Evolutionary conservation across 2,888 invertebrate species (phyloP).

Genomic region (Empis stercorea): DNA sequence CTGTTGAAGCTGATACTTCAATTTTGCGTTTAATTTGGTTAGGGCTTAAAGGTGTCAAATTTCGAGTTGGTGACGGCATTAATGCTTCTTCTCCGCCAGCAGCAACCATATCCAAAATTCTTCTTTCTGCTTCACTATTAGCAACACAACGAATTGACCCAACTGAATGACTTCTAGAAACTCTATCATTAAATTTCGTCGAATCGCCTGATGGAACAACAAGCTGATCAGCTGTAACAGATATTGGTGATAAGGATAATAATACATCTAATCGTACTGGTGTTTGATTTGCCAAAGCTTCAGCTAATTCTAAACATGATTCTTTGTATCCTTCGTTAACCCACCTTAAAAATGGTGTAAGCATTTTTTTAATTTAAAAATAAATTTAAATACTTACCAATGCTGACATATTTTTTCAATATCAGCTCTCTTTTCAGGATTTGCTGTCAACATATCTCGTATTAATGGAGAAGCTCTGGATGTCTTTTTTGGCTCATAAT

Average conservation of each 20-base stretch:
- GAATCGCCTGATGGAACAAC: slow-evolving; percentile 48
- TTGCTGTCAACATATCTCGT: slow-evolving; percentile 86
- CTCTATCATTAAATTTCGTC: slow-evolving; percentile 39
- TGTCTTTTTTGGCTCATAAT: slow-evolving; percentile 89
- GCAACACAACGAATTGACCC: slow-evolving; percentile 62
- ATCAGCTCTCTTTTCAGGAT: slow-evolving; percentile 76
- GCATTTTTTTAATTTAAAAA: no score
- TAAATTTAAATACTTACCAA: slow-evolving; percentile 60
- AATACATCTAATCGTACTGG: slow-evolving; percentile 79
- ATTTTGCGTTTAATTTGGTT: slow-evolving; percentile 60
- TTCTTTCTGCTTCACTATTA: slow-evolving; percentile 54
- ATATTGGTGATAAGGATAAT: slow-evolving; percentile 71
- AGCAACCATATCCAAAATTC: slow-evolving; percentile 59
- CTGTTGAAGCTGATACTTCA: slow-evolving; percentile 62
- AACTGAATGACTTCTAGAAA: slow-evolving; percentile 53
- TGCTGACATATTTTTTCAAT: slow-evolving; percentile 91
- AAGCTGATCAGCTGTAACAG: slow-evolving; percentile 59
- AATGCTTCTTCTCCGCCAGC: slow-evolving; percentile 39
- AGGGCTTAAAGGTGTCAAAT: slow-evolving; percentile 38
- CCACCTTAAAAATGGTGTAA: slow-evolving; percentile 62
- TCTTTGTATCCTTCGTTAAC: slow-evolving; percentile 76
- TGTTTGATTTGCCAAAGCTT: slow-evolving; percentile 79
- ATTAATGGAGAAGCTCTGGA: slow-evolving; percentile 92
- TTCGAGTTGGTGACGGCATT: slow-evolving; percentile 48
- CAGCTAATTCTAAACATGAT: slow-evolving; percentile 72